These are phyloP conservation scores for Leptinotarsa lineolata DNA, from an alignment of 1,140 invertebrate genomes.

Conservation along the genomic window DNA sequence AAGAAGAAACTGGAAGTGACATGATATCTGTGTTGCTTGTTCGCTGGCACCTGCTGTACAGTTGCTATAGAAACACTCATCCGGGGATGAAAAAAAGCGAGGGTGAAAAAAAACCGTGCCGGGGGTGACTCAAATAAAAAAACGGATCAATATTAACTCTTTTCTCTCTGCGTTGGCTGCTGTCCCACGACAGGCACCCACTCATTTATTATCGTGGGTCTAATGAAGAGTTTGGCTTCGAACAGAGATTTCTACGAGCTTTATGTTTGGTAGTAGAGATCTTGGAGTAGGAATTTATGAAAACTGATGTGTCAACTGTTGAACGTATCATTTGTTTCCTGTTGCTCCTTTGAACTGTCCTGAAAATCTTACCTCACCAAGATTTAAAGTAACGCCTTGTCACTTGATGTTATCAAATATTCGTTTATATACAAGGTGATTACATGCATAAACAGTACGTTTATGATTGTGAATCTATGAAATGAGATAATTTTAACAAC, in stretches of 20 bases:
- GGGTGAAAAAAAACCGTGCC: constrained; percentile 54
- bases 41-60: constrained; percentile 56
- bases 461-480: too few relatives aligned
- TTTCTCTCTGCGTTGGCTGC: constrained; percentile 38
- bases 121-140: constrained; percentile 59
- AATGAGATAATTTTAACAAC: too few relatives aligned
- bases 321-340: too few relatives aligned
- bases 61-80: constrained; percentile 57
- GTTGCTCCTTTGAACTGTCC: too few relatives aligned
- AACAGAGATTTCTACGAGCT: neutral
- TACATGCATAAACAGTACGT: too few relatives aligned
- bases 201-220: constrained; percentile 14
- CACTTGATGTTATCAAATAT: too few relatives aligned
- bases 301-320: too few relatives aligned
- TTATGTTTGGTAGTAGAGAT: too few relatives aligned
- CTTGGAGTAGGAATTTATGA: too few relatives aligned
- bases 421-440: too few relatives aligned
- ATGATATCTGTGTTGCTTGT: constrained; percentile 49
- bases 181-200: constrained; percentile 23
- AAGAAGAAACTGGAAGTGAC: constrained; percentile 50
- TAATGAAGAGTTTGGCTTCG: constrained; percentile 4
- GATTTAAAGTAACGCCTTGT: too few relatives aligned
- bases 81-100: constrained; percentile 55
- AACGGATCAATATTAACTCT: constrained; percentile 58
- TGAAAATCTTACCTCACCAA: too few relatives aligned